Percentiles rank a stretch among this genome's conserved stretches.
Conservation (phyloP, 2,113 vertebrate species). For the Muntiacus muntjak region DNA sequence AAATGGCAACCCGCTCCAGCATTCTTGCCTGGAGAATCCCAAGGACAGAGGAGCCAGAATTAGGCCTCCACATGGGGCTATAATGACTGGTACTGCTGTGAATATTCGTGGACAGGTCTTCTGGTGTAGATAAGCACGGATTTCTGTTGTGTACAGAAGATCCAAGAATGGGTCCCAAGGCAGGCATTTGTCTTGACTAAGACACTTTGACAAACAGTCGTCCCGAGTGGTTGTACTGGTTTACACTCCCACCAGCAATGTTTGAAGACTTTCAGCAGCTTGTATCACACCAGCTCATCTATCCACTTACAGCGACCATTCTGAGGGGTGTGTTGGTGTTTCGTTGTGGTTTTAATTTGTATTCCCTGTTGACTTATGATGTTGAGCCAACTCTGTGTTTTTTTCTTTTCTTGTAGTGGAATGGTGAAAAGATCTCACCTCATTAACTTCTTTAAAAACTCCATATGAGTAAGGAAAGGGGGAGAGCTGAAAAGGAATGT, state of each 20-base stretch:
- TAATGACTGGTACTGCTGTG: background rate
- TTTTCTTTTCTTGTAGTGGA: background rate
- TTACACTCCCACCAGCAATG: background rate
- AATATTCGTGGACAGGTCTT: background rate
- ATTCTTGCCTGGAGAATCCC: background rate
- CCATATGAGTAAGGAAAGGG: background rate
- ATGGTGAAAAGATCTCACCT: background rate
- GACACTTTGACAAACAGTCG: background rate
- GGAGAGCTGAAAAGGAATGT: background rate
- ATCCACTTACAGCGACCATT: background rate
- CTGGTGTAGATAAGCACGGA: background rate
- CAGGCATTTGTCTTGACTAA: background rate
- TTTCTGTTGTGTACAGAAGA: background rate
- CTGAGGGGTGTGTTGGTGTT: background rate
- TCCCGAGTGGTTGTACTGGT: background rate
- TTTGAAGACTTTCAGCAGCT: background rate
- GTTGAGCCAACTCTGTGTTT: background rate
- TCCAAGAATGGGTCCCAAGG: background rate
- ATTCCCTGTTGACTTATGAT: background rate
- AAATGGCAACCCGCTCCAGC: background rate
- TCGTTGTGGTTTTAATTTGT: background rate
- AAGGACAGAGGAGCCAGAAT: background rate
- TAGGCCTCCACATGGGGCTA: background rate
- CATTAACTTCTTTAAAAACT: background rate
- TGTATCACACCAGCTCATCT: fast-evolving